Evolutionary conservation across 2,113 vertebrate species (phyloP).

Genomic region (Pogonocichla stellata): DNA sequence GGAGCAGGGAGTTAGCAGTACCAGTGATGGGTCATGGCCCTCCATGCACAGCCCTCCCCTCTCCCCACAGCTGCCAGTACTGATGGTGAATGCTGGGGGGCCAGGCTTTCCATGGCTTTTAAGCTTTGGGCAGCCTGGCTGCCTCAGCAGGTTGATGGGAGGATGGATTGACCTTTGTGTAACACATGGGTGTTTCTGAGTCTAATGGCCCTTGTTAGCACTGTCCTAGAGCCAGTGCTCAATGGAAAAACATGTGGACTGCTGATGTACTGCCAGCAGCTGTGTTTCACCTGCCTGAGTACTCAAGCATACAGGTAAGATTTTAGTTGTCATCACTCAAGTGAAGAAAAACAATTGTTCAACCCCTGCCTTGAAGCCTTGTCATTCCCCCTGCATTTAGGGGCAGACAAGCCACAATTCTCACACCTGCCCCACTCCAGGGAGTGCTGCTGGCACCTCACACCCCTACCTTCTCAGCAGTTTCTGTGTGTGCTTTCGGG

Average conservation of each 20-base stretch:
- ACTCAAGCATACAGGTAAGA: not conserved
- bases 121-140: not conserved
- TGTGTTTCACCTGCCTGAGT: not conserved
- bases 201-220: not conserved
- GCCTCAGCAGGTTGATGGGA: not conserved
- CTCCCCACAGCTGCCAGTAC: rapidly evolving
- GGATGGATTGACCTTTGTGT: not conserved
- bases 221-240: not conserved
- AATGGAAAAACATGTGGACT: rapidly evolving
- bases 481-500: slow-evolving; percentile 69
- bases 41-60: not conserved
- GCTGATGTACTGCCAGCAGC: not conserved
- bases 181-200: rapidly evolving
- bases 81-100: not conserved
- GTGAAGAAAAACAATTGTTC: not conserved
- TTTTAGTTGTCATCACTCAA: not conserved
- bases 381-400: too few species aligned
- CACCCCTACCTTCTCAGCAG: slow-evolving; percentile 82
- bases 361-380: not conserved
- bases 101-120: rapidly evolving
- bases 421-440: not conserved
- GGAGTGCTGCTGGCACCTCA: not conserved
- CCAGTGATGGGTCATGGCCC: rapidly evolving
- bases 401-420: rapidly evolving
- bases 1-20: not conserved